Evolutionary conservation across 2,113 vertebrate species (phyloP).

Genomic region (Microcebus jonahi): DNA sequence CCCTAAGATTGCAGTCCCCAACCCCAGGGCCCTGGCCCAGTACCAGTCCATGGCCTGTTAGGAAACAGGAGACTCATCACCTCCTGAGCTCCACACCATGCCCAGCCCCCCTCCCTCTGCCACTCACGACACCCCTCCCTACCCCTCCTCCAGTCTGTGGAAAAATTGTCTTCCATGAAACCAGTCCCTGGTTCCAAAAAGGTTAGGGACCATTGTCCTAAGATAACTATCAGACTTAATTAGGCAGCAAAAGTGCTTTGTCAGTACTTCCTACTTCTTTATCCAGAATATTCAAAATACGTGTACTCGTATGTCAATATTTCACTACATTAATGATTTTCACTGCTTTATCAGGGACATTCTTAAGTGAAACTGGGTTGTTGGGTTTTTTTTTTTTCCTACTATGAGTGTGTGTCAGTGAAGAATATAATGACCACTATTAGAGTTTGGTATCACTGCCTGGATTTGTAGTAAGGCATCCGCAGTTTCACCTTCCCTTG

Average conservation of each 20-base stretch:
- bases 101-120: no score
- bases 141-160: no score
- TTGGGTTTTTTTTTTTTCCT: not conserved
- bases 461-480: not conserved
- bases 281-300: not conserved
- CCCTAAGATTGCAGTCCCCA: not conserved
- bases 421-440: not conserved
- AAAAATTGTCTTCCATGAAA: no score
- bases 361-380: not conserved
- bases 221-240: accelerated
- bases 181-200: no score
- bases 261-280: not conserved
- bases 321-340: not conserved
- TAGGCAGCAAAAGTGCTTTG: not conserved
- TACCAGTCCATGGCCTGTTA: no score
- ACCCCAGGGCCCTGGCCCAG: no score
- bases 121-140: no score
- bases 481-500: not conserved
- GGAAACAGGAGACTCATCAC: no score
- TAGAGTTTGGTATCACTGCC: not conserved
- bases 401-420: not conserved
- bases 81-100: no score
- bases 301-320: not conserved
- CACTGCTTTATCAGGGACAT: not conserved
- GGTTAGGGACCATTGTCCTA: no score